Base-by-base conservation (phyloP, 2,888 invertebrate genomes). In the Ypsolopha scabrella region DNA sequence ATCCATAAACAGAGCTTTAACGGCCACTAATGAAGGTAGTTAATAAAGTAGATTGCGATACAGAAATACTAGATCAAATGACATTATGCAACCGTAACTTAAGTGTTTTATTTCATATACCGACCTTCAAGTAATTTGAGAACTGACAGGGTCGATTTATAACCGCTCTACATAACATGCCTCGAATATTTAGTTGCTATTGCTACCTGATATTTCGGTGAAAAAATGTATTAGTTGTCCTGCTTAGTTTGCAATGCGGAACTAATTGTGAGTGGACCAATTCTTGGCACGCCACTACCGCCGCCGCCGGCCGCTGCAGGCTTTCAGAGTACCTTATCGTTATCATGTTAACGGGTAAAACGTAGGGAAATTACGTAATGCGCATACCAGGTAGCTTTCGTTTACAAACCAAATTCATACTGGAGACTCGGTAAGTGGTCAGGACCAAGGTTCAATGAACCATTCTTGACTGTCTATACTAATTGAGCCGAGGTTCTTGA, bases 171-270 rank as follows among this genome's bases (percentile, higher is more conserved):
- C 14, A 14, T 41, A 35, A 14, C 41, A 24, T 33, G 9, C 44
- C 10, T 24, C 44, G 11, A 9, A 48, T 48, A 48, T 13, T 39
- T 48, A 51, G 51, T n/a, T 39, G 36, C n/a, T 11, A 14, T 13
- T n/a, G 24, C 34, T 10, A 13, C 13, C 44, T 6, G 33, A 33
- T 47, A 13, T 11, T 35, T 7, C 7, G 6, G 14, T 3, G 14
- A 14, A 43, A 43, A 43, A n/a, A 6, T n/a, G 1, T n/a, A 2
- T n/a, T 39, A 6, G 60, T 60, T 67, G 79, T 75, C 76, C 81
- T 78, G 75, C 70, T 75, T 80, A 72, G 69, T 70, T 72, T 68
- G 64, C 63, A 72, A 75, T 63, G 74, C 79, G 76, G 74, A 80
- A 82, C 80, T 71, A 74, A 80, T 76, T 73, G 70, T 68, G 60